Percentiles rank a stretch among this genome's conserved stretches.
phyloP scores from a whole-genome alignment of 37 sponge, comb jelly and placozoan species.

The Cliona cf. orientalis region DNA sequence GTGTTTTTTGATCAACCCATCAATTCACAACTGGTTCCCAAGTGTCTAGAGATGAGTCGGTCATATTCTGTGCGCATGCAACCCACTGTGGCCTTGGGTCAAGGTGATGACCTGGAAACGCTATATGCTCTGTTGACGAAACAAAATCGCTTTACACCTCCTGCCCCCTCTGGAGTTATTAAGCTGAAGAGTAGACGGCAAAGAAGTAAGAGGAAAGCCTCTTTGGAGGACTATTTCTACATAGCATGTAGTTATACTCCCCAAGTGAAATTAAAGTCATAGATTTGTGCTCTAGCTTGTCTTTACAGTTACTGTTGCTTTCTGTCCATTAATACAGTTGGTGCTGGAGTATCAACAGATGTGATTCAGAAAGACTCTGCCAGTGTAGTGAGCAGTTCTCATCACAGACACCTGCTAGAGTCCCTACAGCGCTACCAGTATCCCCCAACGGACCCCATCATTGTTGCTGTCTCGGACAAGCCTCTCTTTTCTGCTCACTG shows the following conservation, averaged over 20 bases:
- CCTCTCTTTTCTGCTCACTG: conserved; percentile 23
- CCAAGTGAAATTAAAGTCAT: background rate
- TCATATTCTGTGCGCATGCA: conserved; percentile 18
- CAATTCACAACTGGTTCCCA: conserved; percentile 25
- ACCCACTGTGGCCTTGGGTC: background rate
- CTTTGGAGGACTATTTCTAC: background rate
- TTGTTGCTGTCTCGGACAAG: conserved; percentile 15
- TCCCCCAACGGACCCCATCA: background rate
- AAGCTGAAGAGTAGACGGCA: background rate
- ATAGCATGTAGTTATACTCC: background rate
- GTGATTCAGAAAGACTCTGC: background rate
- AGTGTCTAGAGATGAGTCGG: conserved; percentile 3
- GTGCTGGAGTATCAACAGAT: conserved; percentile 4
- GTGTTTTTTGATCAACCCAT: conserved; percentile 25
- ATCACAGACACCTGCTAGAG: background rate
- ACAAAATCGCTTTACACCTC: conserved; percentile 21
- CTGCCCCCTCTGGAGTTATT: background rate
- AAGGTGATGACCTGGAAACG: conserved; percentile 10
- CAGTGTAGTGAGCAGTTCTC: background rate
- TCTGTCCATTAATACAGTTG: conserved; percentile 1
- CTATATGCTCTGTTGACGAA: conserved; percentile 38
- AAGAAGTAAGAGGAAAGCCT: conserved; percentile 10
- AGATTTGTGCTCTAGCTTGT: background rate
- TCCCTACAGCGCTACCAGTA: background rate
- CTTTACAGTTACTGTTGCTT: background rate